phyloP scores from a whole-genome alignment of 2,888 invertebrate genomes.

The Polydrusus pterygomalis region DNA sequence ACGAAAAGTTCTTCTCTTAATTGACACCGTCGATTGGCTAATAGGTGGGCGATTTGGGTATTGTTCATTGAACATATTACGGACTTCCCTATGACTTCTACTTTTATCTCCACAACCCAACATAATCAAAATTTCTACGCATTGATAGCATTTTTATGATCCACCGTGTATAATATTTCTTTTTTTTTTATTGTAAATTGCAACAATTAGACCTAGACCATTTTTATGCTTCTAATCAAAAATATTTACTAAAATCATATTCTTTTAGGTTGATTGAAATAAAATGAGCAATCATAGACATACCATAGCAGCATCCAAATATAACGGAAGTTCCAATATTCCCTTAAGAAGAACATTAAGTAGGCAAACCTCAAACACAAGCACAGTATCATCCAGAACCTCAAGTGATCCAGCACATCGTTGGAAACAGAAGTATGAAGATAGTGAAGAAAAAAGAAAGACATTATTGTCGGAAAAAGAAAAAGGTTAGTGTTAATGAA shows the following conservation, averaged over 20 bases:
- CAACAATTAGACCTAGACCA: no score
- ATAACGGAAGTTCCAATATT: slow-evolving; percentile 67
- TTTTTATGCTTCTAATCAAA: no score
- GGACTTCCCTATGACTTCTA: no score
- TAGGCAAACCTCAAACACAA: slow-evolving; percentile 58
- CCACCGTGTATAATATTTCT: no score
- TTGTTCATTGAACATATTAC: no score
- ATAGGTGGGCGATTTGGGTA: no score
- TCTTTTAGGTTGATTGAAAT: not conserved
- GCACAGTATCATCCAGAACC: slow-evolving; percentile 44
- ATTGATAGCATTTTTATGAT: no score
- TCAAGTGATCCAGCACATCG: slow-evolving; percentile 71
- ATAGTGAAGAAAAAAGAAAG: slow-evolving; percentile 81
- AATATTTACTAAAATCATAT: not conserved
- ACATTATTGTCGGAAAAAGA: slow-evolving; percentile 80
- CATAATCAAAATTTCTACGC: no score
- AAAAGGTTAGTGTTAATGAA: slow-evolving; percentile 76
- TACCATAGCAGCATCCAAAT: slow-evolving; percentile 59
- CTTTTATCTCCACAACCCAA: no score
- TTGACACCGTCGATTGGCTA: no score
- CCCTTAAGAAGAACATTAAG: slow-evolving; percentile 65
- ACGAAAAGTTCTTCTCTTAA: no score
- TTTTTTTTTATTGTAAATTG: not conserved
- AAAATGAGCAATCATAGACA: slow-evolving; percentile 54
- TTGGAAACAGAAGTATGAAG: slow-evolving; percentile 83